phyloP scores from a whole-genome alignment of 2,797 vertebrate species.

The Liparis tanakae region DNA sequence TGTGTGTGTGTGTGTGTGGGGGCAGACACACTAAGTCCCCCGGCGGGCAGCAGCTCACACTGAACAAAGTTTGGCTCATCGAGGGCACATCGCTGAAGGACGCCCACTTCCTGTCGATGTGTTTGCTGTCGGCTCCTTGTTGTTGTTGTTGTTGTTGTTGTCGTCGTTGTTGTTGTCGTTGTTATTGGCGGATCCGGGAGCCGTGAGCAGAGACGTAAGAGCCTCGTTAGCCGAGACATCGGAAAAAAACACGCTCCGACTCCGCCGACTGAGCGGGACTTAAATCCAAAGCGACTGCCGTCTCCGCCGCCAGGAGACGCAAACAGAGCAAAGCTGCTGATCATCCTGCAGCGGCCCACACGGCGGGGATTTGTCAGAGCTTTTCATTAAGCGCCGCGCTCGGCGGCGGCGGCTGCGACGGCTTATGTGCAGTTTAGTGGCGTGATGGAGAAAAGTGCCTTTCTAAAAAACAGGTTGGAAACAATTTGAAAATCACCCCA shows the following conservation, averaged over 20 bases:
- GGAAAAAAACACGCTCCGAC: slow-evolving; percentile 35
- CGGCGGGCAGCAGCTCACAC: slow-evolving; percentile 54
- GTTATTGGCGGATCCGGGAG: slow-evolving; percentile 12
- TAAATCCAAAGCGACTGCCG: slow-evolving; percentile 9
- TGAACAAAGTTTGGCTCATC: slow-evolving; percentile 46
- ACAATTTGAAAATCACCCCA: neutral
- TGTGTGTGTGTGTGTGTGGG: too few species aligned
- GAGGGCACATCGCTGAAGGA: slow-evolving; percentile 35
- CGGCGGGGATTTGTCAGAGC: slow-evolving; percentile 38
- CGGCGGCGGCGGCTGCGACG: slow-evolving; percentile 18
- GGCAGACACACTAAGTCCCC: slow-evolving; percentile 63
- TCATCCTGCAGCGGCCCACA: slow-evolving; percentile 21
- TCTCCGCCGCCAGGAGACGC: slow-evolving; percentile 17
- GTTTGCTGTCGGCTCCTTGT: slow-evolving; percentile 17
- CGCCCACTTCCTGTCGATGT: slow-evolving; percentile 55
- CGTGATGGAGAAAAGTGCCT: neutral
- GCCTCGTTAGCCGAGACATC: slow-evolving; percentile 36
- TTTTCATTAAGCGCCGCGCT: slow-evolving; percentile 34
- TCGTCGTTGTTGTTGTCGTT: too few species aligned
- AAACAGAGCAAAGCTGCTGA: slow-evolving; percentile 25
- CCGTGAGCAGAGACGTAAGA: slow-evolving; percentile 29
- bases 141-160: too few species aligned
- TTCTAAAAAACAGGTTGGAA: neutral
- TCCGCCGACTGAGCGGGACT: slow-evolving; percentile 25
- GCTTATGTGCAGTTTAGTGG: neutral